Evolutionary conservation across 92 coral and sea anemone species (phyloP), one percentile per base, ranked within the genome.

Genomic region (Parazoanthus atlanticus): DNA sequence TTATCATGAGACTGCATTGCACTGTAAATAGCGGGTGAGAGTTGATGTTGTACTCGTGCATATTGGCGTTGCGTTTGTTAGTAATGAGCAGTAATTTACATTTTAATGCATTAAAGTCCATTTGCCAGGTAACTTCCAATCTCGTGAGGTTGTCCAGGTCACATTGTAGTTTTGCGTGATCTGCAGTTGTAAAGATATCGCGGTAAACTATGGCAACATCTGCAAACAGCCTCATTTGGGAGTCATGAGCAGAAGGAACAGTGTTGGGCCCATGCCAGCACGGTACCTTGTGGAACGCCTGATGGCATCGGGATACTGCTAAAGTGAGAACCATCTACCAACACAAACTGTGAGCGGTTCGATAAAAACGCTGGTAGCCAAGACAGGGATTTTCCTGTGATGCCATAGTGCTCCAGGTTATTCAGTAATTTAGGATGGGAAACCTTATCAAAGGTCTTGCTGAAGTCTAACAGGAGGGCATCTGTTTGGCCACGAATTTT

Each of bases 251-350:
- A 82, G 67, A 36, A 82, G 86, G 41, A 82, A 82, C n/a, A 82
- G 67, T 46, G 67, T 47, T 16, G 86, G 74, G 43, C 43, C 43
- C 6, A n/a, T 38, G 43, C 43, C 30, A 82, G 73, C 34, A 82
- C 86, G 67, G 86, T 46, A 26, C 86, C 86, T 58, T 82, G 86
- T n/a, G 86, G 86, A 36, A 82, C 86, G 16, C 86, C 31, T 15
- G 81, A 77, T 25, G 81, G 2, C 49, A 77, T 49, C n/a, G 41
- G 81, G 41, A 52, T n/a, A 6, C 34, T 73, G 10, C 78, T 15
- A 34, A 17, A 77, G 41, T 77, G 81, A 77, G 49, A 36, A 31
- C 81, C 49, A 77, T 77, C 17, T 5, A 77, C 41, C 41, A 52
- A 49, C 19, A 77, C 81, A 33, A 77, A 77, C 52, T 77, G 49